Evolutionary conservation across 2,797 vertebrate species (phyloP), one percentile per base, ranked within the genome.

Genomic region (Micromesistius poutassou): DNA sequence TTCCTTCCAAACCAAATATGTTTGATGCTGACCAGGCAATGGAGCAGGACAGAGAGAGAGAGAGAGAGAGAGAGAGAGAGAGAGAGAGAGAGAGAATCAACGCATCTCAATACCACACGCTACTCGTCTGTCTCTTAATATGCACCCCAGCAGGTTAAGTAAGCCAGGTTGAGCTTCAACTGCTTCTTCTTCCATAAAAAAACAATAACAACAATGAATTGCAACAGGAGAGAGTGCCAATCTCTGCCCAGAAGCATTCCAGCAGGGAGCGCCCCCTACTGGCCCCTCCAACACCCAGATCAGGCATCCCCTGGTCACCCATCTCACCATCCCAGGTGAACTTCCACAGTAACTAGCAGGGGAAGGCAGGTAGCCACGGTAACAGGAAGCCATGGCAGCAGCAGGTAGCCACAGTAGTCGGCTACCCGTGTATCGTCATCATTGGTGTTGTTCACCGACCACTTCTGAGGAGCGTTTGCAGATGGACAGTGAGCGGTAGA

Each of bases 1-100:
- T 55, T 80, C 73, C 33, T n/a, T n/a, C n/a, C n/a, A 31, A 68
- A 74, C 14, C 74, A 30, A 77, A 22, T 33, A 73, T 46, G 78
- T 76, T 74, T 33, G 14, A 33, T 38, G 36, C 66, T 77, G 19
- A 25, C 22, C 72, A 80, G 30, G 73, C 72, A 66, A 31, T 4
- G 35, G 35, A 77, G 74, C 25, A 70, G 4, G n/a, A 30, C 33
- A 66, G 7, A 66, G 13, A 66, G n/a, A 28, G 13, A 25, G 62
- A 66, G 22, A 28, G 55, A 66, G 55, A 9, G 22, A 66, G 55
- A 28, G 5, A 55, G 19, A 50, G 46, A 50, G 14, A 50, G 14
- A 50, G 12, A 50, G 46, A 50, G 12, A 50, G 46, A 50, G 12
- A 19, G 46, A 50, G 12, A 25, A n/a, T n/a, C n/a, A n/a, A n/a